Evolutionary conservation across 2,888 invertebrate genomes (phyloP).

Genomic region (Drosophila leonis): DNA sequence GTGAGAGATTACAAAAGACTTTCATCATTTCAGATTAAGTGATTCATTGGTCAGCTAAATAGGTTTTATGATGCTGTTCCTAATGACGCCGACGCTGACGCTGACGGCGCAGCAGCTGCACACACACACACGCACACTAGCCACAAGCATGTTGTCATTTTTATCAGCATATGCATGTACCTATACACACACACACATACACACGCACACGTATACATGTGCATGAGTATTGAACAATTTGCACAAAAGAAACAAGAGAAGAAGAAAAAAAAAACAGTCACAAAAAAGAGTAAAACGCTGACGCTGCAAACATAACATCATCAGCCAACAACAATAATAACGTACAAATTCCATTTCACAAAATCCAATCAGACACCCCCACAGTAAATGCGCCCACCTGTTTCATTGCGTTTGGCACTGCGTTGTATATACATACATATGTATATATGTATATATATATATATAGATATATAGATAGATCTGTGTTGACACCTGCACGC

Average conservation of each 20-base stretch:
- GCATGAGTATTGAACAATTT: constrained; percentile 36
- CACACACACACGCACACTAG: constrained; percentile 13
- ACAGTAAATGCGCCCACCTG: constrained; percentile 59
- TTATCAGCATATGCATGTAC: constrained; percentile 53
- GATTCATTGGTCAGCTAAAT: constrained; percentile 51
- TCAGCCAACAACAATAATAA: constrained; percentile 37
- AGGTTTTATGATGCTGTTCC: constrained; percentile 50
- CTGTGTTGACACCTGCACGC: constrained; percentile 45
- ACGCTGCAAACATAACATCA: constrained; percentile 55
- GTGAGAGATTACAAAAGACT: constrained; percentile 41
- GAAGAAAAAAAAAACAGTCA: constrained; percentile 3
- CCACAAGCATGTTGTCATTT: constrained; percentile 57
- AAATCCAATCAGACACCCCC: constrained; percentile 43
- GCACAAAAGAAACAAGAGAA: constrained; percentile 25
- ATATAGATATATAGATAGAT: background rate
- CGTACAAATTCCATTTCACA: constrained; percentile 42
- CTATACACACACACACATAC: constrained; percentile 21
- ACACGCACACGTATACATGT: background rate
- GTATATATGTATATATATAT: background rate
- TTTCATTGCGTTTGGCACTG: constrained; percentile 55
- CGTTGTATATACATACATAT: constrained; percentile 14
- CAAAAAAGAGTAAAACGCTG: constrained; percentile 28
- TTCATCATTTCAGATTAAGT: constrained; percentile 51
- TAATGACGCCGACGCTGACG: constrained; percentile 22
- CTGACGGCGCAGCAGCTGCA: constrained; percentile 28